Conservation (phyloP, 2,797 vertebrate genomes). For the Philypnodon macrostomus region DNA sequence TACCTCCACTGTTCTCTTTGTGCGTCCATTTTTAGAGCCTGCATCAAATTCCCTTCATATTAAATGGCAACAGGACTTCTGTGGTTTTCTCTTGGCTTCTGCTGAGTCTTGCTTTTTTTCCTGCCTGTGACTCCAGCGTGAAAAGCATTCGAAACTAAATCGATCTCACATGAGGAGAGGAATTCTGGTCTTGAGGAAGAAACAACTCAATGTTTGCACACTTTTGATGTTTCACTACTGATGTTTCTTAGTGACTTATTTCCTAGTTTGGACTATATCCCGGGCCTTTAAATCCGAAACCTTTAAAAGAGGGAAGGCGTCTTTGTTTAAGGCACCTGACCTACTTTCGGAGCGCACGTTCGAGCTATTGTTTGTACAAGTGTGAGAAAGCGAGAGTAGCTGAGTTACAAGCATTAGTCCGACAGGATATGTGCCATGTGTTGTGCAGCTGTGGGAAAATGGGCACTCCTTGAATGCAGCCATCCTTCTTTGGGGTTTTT, state of each 20-base stretch:
- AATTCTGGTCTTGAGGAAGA: neutral
- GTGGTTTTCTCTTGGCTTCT: conserved; percentile 3
- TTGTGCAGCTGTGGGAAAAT: conserved; percentile 58
- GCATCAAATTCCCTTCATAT: conserved; percentile 4
- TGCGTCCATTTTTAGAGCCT: neutral
- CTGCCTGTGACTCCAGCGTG: neutral
- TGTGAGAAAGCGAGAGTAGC: conserved; percentile 22
- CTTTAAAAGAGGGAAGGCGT: conserved; percentile 16
- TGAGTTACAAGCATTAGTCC: conserved; percentile 1
- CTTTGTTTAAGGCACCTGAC: conserved; percentile 58
- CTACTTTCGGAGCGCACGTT: conserved; percentile 59
- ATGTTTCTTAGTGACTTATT: conserved; percentile 11
- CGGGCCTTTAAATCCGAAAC: conserved; percentile 7
- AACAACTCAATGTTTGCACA: neutral
- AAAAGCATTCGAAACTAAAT: conserved; percentile 14
- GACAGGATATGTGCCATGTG: conserved; percentile 50
- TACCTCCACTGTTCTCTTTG: neutral
- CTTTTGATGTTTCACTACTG: conserved; percentile 2
- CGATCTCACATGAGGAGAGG: conserved; percentile 19
- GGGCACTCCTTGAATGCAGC: conserved; percentile 51
- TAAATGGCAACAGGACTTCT: neutral
- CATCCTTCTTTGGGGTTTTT: conserved; percentile 36
- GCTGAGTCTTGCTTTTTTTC: neutral
- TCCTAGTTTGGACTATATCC: conserved; percentile 9
- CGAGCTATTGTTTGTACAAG: conserved; percentile 44